Percentiles rank a stretch among this genome's conserved stretches.
Conservation (phyloP, 2,113 vertebrate genomes). For the Hydrolagus affinis region DNA sequence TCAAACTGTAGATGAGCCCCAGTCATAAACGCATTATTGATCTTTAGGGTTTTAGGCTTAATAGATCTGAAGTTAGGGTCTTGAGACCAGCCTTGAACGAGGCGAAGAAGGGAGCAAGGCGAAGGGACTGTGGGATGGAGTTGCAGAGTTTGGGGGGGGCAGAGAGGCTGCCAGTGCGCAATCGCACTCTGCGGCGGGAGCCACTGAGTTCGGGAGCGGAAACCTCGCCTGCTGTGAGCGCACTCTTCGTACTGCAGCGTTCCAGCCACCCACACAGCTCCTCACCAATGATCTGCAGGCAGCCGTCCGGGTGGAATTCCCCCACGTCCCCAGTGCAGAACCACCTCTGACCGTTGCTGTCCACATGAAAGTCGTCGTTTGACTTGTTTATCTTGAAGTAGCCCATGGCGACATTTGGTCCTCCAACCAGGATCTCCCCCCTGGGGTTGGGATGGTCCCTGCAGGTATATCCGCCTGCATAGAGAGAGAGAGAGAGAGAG, state of each 20-base stretch:
- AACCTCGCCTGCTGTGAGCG: background rate
- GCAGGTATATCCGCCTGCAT: constrained; percentile 80
- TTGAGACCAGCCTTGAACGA: too few species aligned
- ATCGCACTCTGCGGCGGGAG: background rate
- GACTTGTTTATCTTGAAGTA: constrained; percentile 76
- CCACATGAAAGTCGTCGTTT: constrained; percentile 70
- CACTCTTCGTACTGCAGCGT: background rate
- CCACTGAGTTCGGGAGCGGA: background rate
- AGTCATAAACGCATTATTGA: too few species aligned
- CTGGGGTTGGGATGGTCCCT: constrained; percentile 81
- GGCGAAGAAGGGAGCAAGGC: too few species aligned
- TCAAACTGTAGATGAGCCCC: too few species aligned
- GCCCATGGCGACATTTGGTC: constrained; percentile 86
- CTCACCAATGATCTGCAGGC: constrained; percentile 89
- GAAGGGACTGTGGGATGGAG: too few species aligned
- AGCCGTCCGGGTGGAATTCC: constrained; percentile 84
- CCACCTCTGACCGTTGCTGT: constrained; percentile 82
- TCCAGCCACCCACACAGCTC: constrained; percentile 34
- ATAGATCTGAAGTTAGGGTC: too few species aligned
- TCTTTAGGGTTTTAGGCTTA: too few species aligned
- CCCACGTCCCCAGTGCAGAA: constrained; percentile 94
- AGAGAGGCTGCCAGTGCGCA: too few species aligned
- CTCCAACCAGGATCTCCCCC: constrained; percentile 88
- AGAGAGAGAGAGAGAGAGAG: background rate
- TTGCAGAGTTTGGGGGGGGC: too few species aligned